Evolutionary conservation across 2,797 vertebrate genomes (phyloP).

Genomic region (Pipistrellus pipistrellus): DNA sequence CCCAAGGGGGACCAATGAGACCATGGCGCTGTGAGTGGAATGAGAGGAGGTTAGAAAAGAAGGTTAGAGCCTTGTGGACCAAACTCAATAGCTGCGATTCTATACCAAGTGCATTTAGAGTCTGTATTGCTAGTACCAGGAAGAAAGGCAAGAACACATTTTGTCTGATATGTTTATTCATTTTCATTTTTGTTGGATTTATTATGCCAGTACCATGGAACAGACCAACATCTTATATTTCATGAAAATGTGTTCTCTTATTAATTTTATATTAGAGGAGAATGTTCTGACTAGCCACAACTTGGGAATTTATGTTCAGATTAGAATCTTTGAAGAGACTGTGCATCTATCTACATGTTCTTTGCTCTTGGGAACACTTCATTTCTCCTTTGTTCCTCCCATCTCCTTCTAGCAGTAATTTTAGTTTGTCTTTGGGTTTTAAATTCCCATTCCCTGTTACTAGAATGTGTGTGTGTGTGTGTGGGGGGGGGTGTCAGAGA

Average conservation of each 20-base stretch:
- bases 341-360: constrained; percentile 2
- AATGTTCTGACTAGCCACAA: constrained; percentile 52
- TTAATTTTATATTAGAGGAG: constrained; percentile 67
- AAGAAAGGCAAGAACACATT: background rate
- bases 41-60: background rate
- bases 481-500: too few relatives aligned
- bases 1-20: rapidly evolving
- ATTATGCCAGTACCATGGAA: background rate
- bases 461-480: background rate
- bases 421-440: constrained; percentile 58
- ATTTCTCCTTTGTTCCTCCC: constrained; percentile 18
- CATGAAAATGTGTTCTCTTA: constrained; percentile 34
- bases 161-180: background rate
- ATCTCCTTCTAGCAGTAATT: constrained; percentile 44
- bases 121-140: background rate
- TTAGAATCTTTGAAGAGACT: constrained; percentile 11
- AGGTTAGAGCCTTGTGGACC: background rate
- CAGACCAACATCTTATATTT: background rate
- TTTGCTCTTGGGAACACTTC: constrained; percentile 49
- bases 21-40: too few relatives aligned
- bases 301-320: constrained; percentile 37
- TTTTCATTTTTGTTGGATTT: constrained; percentile 60
- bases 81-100: background rate
- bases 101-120: background rate
- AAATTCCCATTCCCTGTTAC: constrained; percentile 50